Conservation (phyloP, 2,113 vertebrate genomes). For the Channa argus region DNA sequence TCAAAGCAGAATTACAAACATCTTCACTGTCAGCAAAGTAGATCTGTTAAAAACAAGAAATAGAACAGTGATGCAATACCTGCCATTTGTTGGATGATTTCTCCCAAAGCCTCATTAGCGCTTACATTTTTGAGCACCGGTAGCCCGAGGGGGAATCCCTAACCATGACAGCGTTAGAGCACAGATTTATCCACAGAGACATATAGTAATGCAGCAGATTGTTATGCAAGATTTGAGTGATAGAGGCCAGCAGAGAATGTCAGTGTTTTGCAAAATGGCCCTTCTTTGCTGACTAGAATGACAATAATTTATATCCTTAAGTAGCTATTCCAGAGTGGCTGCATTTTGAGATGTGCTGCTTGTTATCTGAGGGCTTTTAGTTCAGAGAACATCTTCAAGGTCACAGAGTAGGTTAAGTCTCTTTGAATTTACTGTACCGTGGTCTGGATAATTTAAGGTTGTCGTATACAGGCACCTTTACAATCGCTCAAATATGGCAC, state of each 20-base stretch:
- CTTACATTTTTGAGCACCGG: slow-evolving; percentile 34
- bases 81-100: slow-evolving; percentile 47
- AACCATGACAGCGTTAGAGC: slow-evolving; percentile 52
- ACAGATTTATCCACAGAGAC: slow-evolving; percentile 45
- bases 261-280: slow-evolving; percentile 28
- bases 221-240: slow-evolving; percentile 42
- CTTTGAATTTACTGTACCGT: background rate
- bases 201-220: slow-evolving; percentile 40
- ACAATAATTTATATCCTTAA: slow-evolving; percentile 22
- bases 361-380: background rate
- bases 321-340: background rate
- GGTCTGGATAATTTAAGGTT: background rate
- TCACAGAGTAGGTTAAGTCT: background rate
- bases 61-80: slow-evolving; percentile 53
- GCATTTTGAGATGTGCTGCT: slow-evolving; percentile 12
- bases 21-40: slow-evolving; percentile 37
- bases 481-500: background rate
- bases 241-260: slow-evolving; percentile 39
- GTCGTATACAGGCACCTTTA: too few relatives aligned
- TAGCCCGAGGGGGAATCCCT: slow-evolving; percentile 50
- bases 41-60: slow-evolving; percentile 53
- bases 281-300: slow-evolving; percentile 22
- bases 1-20: slow-evolving; percentile 49
- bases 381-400: background rate
- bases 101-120: slow-evolving; percentile 22